Evolutionary conservation across 2,797 vertebrate genomes (phyloP).

Genomic region (Octomys mimax): DNA sequence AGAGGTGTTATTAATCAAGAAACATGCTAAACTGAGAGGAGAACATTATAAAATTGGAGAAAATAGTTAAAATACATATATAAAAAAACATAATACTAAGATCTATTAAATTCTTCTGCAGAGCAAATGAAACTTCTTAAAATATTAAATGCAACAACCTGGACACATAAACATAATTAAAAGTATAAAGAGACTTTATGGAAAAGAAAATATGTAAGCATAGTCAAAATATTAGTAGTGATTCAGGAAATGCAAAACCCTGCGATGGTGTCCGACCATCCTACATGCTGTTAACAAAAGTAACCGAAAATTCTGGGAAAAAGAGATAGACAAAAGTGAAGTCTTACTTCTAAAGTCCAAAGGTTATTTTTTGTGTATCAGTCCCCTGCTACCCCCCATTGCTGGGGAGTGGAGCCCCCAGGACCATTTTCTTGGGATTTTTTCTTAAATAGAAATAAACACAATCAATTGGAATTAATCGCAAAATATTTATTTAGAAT

Average conservation of each 20-base stretch:
- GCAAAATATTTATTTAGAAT: conserved; percentile 52
- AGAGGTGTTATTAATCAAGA: neutral
- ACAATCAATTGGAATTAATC: neutral
- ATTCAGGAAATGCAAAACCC: neutral
- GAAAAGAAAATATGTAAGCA: neutral
- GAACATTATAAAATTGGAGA: neutral
- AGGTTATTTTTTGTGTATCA: neutral
- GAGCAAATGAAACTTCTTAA: neutral
- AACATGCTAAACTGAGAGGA: neutral
- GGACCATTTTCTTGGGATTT: neutral
- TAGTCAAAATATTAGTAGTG: neutral
- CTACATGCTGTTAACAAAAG: neutral
- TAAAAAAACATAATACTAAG: neutral
- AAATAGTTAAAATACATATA: neutral
- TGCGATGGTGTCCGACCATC: neutral
- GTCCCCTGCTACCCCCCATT: neutral
- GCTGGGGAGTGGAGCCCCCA: neutral
- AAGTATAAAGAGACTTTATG: neutral
- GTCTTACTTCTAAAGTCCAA: neutral
- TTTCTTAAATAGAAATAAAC: neutral
- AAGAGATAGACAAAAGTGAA: neutral
- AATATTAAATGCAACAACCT: neutral
- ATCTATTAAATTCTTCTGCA: neutral
- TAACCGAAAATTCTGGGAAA: neutral
- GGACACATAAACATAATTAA: neutral